phyloP scores from a whole-genome alignment of 2,797 vertebrate genomes.

The Austrolebias charrua region DNA sequence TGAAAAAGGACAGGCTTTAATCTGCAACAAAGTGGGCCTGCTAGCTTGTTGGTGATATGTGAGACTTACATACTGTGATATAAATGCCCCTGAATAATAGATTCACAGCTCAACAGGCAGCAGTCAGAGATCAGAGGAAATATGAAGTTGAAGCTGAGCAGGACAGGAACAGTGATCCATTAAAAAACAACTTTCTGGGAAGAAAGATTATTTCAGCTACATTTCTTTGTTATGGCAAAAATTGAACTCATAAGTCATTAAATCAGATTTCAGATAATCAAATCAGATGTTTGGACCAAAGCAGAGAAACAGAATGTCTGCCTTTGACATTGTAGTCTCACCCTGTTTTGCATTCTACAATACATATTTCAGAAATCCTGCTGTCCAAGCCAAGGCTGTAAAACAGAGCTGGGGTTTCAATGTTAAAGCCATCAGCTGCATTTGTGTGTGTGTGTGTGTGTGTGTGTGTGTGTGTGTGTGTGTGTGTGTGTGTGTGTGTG shows the following conservation, averaged over 20 bases:
- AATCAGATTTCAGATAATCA: slow-evolving; percentile 63
- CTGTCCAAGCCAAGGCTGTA: slow-evolving; percentile 56
- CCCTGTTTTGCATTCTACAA: slow-evolving; percentile 46
- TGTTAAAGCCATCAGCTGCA: slow-evolving; percentile 74
- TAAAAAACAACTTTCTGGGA: slow-evolving; percentile 6
- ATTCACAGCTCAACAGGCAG: slow-evolving; percentile 38
- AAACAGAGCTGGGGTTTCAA: slow-evolving; percentile 68
- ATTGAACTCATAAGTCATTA: slow-evolving; percentile 46
- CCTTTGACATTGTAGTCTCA: slow-evolving; percentile 63
- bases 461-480: slow-evolving; percentile 20
- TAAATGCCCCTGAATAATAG: slow-evolving; percentile 46
- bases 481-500: slow-evolving; percentile 21
- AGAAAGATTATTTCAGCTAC: slow-evolving; percentile 37
- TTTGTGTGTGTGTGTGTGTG: slow-evolving; percentile 22
- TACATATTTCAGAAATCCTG: slow-evolving; percentile 75
- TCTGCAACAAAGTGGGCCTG: slow-evolving; percentile 30
- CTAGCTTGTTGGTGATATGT: slow-evolving; percentile 48
- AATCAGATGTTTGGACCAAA: slow-evolving; percentile 55
- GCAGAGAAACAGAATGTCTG: slow-evolving; percentile 55
- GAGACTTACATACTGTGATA: slow-evolving; percentile 30
- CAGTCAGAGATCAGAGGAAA: slow-evolving; percentile 19
- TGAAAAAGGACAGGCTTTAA: slow-evolving; percentile 41
- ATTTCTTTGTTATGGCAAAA: slow-evolving; percentile 25
- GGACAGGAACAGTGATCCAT: neutral
- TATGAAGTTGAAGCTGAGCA: slow-evolving; percentile 11